phyloP scores from a whole-genome alignment of 2,113 vertebrate species.

The Scytalopus superciliaris region DNA sequence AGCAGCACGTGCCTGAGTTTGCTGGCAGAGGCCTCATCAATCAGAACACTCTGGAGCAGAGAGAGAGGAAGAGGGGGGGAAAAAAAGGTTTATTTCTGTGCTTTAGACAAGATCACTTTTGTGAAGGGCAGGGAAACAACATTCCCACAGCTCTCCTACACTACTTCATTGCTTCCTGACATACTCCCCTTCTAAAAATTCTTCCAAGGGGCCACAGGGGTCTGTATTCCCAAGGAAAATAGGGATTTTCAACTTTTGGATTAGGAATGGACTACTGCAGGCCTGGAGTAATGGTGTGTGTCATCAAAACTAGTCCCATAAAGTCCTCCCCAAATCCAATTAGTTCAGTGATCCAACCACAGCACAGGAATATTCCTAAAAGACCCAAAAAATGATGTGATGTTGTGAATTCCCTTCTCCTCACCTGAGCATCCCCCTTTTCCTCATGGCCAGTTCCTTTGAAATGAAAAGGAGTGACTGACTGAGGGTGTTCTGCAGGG shows the following conservation, averaged over 20 bases:
- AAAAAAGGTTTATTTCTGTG: not conserved
- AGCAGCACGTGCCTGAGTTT: constrained; percentile 73
- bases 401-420: not conserved
- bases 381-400: not conserved
- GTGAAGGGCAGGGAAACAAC: not conserved
- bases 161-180: not conserved
- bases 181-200: not conserved
- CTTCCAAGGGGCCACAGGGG: not conserved
- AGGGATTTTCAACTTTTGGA: not conserved
- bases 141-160: not conserved
- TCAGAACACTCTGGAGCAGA: constrained; percentile 80
- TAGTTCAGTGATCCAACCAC: not conserved
- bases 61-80: not conserved
- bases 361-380: not conserved
- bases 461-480: not conserved
- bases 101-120: not conserved
- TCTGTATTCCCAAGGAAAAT: not conserved
- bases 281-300: not conserved
- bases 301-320: not conserved
- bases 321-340: not conserved
- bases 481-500: not conserved
- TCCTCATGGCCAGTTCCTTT: not conserved
- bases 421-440: not conserved
- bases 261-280: not conserved
- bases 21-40: constrained; percentile 81